Percentiles rank a stretch among this genome's conserved stretches.
These are phyloP conservation scores for Lamellibrachia luymesi DNA, from an alignment of 1,140 invertebrate species.

Conservation along the genomic window DNA sequence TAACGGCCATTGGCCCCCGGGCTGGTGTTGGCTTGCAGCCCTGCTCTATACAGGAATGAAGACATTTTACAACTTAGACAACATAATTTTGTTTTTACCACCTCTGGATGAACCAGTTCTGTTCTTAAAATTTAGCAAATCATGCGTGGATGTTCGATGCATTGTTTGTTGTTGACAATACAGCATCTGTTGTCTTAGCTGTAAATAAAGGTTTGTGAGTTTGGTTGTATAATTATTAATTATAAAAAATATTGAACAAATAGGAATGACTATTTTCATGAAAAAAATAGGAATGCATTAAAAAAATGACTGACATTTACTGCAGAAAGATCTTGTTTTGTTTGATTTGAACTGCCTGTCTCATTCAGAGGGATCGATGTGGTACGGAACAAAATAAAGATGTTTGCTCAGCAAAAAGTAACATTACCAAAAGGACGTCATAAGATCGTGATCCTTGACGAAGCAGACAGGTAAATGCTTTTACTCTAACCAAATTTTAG, in stretches of 20 bases:
- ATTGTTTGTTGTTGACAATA: too few relatives aligned
- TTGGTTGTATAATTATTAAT: background rate
- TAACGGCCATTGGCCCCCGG: too few relatives aligned
- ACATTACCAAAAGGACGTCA: conserved; percentile 78
- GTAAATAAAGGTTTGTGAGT: background rate
- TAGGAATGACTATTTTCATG: background rate
- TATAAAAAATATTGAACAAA: background rate
- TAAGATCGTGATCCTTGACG: conserved; percentile 98
- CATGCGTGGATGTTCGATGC: too few relatives aligned
- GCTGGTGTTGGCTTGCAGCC: too few relatives aligned
- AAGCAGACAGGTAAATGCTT: conserved; percentile 81
- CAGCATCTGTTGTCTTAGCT: background rate
- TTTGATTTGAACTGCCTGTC: background rate
- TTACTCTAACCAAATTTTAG: background rate
- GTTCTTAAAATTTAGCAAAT: too few relatives aligned
- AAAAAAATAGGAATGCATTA: too few relatives aligned
- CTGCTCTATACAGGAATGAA: too few relatives aligned
- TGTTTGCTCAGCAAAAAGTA: conserved; percentile 96
- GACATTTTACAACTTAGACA: too few relatives aligned
- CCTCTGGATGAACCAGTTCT: too few relatives aligned
- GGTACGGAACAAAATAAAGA: conserved; percentile 97
- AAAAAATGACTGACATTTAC: background rate
- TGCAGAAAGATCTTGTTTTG: background rate
- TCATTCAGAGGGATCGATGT: conserved; percentile 86
- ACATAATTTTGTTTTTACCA: too few relatives aligned